These are phyloP conservation scores for Fulica atra DNA, from an alignment of 2,113 vertebrate genomes.

Conservation along the genomic window DNA sequence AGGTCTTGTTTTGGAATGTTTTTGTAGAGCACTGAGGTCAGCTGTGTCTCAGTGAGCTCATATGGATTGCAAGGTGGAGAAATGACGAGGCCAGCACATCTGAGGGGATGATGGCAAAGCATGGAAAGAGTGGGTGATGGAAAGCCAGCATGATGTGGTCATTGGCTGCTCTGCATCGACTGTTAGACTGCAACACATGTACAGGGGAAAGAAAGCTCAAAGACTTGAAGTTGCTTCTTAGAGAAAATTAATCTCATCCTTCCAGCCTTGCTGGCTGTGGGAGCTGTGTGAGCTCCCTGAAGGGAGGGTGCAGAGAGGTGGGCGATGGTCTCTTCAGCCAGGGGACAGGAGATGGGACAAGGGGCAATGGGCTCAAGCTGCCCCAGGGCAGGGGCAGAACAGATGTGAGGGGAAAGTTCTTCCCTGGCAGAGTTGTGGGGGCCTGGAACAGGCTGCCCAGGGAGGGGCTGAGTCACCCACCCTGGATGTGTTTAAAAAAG, in stretches of 20 bases:
- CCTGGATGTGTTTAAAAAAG: too few species aligned
- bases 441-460: too few species aligned
- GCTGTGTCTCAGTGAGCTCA: not conserved
- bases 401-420: too few species aligned
- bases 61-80: not conserved
- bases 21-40: not conserved
- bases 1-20: not conserved
- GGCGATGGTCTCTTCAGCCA: too few species aligned
- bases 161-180: not conserved
- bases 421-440: too few species aligned
- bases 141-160: not conserved
- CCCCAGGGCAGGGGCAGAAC: too few species aligned
- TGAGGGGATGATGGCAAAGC: not conserved
- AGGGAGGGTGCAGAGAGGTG: too few species aligned
- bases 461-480: too few species aligned
- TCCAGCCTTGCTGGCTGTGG: not conserved
- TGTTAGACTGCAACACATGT: fast-evolving
- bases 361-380: too few species aligned
- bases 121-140: not conserved
- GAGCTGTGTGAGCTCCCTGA: not conserved
- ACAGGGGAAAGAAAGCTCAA: not conserved
- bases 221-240: not conserved
- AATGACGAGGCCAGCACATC: not conserved
- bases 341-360: too few species aligned
- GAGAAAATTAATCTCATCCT: not conserved